Evolutionary conservation across 2,797 vertebrate species (phyloP).

Genomic region (Falco berigora): DNA sequence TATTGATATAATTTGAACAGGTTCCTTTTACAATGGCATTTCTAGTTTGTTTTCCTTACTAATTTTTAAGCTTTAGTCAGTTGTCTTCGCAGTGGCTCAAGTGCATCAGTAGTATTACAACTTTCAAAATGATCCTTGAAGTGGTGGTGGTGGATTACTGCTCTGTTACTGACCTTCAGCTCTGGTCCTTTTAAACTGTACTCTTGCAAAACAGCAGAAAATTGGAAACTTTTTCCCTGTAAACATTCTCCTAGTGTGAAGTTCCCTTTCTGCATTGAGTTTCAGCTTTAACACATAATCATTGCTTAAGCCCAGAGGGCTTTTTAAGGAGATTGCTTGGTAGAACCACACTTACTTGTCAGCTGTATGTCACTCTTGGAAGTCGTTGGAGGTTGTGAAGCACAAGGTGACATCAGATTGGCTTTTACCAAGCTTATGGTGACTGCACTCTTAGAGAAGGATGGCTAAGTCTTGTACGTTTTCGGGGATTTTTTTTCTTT

Average conservation of each 20-base stretch:
- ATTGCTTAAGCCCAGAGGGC: not conserved
- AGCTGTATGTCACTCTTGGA: not conserved
- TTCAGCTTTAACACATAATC: not conserved
- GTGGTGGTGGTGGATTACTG: not conserved
- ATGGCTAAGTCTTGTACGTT: not conserved
- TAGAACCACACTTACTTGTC: not conserved
- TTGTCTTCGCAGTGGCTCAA: not conserved
- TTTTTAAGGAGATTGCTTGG: not conserved
- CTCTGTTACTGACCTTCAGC: not conserved
- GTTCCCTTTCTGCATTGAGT: not conserved
- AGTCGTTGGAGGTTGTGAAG: not conserved
- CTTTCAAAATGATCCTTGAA: not conserved
- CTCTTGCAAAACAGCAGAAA: not conserved
- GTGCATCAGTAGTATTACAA: not conserved
- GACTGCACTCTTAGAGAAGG: not conserved
- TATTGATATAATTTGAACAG: not conserved
- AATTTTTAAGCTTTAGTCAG: not conserved
- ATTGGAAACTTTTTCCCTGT: not conserved
- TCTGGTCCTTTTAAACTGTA: not conserved
- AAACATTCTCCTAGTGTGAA: not conserved
- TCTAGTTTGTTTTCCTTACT: not conserved
- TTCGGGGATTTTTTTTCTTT: not conserved
- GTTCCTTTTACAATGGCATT: not conserved
- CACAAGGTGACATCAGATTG: not conserved
- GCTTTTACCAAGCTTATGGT: not conserved